phyloP scores from a whole-genome alignment of 2,797 vertebrate species.

The Manis crassicaudata region DNA sequence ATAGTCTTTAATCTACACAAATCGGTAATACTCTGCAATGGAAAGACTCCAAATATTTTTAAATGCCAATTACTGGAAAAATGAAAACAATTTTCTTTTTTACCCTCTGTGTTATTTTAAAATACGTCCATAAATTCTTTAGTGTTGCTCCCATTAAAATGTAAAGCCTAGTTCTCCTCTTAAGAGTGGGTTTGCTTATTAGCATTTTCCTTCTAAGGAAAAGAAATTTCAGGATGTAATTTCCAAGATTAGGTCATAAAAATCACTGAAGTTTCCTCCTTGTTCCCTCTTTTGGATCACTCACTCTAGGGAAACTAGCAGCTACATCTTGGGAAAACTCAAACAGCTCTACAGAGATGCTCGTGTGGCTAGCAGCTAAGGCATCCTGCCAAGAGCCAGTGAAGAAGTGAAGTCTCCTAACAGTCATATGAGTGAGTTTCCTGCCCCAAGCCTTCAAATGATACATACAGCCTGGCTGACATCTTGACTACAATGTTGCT shows the following conservation, averaged over 20 bases:
- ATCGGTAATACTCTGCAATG: constrained; percentile 10
- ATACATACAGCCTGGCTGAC: neutral
- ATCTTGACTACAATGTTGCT: neutral
- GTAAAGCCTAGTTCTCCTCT: neutral
- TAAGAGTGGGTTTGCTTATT: neutral
- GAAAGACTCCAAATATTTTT: constrained; percentile 12
- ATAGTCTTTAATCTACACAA: constrained; percentile 13
- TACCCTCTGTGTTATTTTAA: constrained; percentile 22
- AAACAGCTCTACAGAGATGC: neutral
- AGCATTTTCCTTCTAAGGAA: neutral
- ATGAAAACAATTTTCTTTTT: neutral
- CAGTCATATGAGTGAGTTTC: neutral
- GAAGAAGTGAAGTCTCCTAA: neutral
- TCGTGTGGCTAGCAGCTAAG: neutral
- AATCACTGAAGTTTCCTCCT: neutral
- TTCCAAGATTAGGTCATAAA: neutral
- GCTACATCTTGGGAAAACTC: neutral
- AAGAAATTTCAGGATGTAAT: neutral
- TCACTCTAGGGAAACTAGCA: neutral
- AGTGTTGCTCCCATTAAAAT: neutral
- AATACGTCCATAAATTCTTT: constrained; percentile 18
- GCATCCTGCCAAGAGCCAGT: neutral
- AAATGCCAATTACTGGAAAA: constrained; percentile 48
- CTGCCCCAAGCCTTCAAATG: neutral
- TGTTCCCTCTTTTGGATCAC: neutral